Conservation (phyloP, 1,140 invertebrate species). For the Euura saliciscinereae region DNA sequence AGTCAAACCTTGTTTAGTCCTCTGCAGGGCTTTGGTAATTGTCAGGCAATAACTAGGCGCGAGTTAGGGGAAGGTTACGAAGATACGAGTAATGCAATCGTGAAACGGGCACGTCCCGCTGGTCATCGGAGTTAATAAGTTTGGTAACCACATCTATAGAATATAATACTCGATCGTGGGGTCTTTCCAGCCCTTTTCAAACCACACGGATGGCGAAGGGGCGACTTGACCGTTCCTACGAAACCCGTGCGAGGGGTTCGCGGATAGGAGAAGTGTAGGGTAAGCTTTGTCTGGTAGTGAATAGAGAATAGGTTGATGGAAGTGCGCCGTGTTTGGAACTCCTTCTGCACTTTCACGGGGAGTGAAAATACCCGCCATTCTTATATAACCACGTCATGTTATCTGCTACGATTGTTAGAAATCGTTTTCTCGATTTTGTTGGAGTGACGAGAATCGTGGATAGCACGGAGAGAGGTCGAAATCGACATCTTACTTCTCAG, state of each 20-base stretch:
- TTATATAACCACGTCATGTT: too few species aligned
- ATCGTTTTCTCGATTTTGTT: too few species aligned
- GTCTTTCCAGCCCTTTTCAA: background rate
- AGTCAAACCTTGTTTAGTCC: too few species aligned
- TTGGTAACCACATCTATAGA: background rate
- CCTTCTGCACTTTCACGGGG: background rate
- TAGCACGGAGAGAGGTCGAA: too few species aligned
- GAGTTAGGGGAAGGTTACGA: too few species aligned
- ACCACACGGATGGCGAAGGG: background rate
- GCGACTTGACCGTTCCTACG: background rate
- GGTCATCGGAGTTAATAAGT: conserved; percentile 1
- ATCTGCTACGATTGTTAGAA: too few species aligned
- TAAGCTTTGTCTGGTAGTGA: conserved; percentile 1
- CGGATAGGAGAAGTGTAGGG: background rate
- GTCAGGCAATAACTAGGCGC: background rate
- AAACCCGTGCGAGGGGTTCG: background rate
- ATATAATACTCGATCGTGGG: background rate
- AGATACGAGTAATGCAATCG: too few species aligned
- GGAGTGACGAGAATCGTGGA: too few species aligned
- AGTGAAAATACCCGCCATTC: too few species aligned
- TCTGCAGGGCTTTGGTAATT: background rate
- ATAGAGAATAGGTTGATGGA: conserved; percentile 7
- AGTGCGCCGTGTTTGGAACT: background rate
- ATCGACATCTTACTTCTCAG: too few species aligned
- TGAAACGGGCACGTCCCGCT: background rate